Evolutionary conservation across 2,113 vertebrate species (phyloP).

Genomic region (Microcebus ravelobensis): DNA sequence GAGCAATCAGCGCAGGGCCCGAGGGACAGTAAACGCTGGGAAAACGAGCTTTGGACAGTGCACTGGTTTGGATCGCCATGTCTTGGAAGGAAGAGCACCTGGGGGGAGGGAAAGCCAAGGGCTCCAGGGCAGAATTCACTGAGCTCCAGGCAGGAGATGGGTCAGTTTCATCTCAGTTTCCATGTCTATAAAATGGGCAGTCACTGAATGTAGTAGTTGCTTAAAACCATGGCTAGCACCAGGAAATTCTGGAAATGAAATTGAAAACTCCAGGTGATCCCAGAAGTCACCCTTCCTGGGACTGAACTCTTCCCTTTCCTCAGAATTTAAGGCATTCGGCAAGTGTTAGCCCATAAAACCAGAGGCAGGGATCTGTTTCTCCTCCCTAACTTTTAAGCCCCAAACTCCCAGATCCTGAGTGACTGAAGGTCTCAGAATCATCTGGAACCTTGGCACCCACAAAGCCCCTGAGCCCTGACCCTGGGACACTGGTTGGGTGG

Average conservation of each 20-base stretch:
- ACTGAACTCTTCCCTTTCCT: background rate
- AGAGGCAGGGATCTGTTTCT: background rate
- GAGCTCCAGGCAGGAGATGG: background rate
- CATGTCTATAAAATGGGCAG: background rate
- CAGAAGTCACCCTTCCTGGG: background rate
- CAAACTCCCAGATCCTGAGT: background rate
- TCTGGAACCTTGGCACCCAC: background rate
- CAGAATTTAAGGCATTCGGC: background rate
- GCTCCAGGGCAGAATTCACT: background rate
- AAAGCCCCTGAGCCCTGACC: background rate
- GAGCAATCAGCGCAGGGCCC: background rate
- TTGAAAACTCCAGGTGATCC: background rate
- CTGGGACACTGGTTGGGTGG: background rate
- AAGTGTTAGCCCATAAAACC: background rate
- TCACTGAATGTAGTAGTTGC: background rate
- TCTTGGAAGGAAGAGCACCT: background rate
- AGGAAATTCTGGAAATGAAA: background rate
- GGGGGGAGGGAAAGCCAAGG: too few species aligned
- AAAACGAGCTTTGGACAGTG: background rate
- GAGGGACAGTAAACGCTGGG: background rate
- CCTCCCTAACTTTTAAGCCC: background rate
- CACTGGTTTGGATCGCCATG: background rate
- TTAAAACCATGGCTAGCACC: background rate
- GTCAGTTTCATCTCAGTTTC: background rate
- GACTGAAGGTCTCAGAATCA: background rate